Conservation (phyloP, 2,113 vertebrate species). For the Octodon degus region DNA sequence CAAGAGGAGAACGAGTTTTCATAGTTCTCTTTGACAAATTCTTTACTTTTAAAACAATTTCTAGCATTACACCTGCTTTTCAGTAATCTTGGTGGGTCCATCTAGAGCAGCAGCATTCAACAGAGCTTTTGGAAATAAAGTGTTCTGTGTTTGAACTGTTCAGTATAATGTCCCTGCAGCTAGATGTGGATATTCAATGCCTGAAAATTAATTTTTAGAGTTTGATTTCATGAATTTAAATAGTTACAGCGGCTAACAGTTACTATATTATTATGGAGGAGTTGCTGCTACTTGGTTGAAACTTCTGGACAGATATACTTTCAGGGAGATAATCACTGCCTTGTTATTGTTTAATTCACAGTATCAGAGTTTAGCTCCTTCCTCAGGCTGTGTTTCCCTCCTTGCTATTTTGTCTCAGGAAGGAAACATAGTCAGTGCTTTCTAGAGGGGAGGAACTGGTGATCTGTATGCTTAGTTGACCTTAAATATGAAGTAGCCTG, state of each 20-base stretch:
- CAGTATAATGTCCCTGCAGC: not conserved
- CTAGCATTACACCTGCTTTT: not conserved
- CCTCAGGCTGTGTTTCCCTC: not conserved
- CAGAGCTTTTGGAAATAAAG: not conserved
- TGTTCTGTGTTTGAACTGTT: not conserved
- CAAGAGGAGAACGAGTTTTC: not conserved
- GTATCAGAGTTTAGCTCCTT: not conserved
- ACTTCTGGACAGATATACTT: not conserved
- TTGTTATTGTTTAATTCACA: not conserved
- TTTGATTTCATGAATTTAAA: not conserved
- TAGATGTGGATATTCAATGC: not conserved
- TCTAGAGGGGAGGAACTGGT: not conserved
- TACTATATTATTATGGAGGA: not conserved
- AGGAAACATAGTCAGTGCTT: not conserved
- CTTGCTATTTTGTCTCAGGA: not conserved
- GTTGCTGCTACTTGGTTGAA: not conserved
- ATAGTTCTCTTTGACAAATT: not conserved
- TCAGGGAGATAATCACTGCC: not conserved
- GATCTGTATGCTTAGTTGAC: not conserved
- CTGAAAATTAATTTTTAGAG: not conserved
- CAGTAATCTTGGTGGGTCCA: not conserved
- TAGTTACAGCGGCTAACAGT: not conserved
- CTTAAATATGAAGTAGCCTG: conserved; percentile 13
- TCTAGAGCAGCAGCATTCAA: not conserved
- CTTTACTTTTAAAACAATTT: not conserved